Evolutionary conservation across 2,113 vertebrate genomes (phyloP), one percentile per base, ranked within the genome.

Genomic region (Notothenia rossii): DNA sequence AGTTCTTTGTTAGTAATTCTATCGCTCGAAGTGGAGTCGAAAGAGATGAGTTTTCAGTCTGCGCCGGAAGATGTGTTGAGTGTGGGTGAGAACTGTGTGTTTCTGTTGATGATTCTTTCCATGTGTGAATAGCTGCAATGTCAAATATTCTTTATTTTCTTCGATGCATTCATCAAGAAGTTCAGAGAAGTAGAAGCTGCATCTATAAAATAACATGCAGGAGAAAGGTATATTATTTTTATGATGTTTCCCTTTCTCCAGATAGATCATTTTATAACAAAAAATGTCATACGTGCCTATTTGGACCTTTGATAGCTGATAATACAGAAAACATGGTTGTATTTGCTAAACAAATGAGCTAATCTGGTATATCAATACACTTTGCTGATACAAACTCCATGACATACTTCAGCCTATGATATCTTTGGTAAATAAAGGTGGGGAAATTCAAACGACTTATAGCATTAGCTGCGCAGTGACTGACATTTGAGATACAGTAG

Each of bases 401-500:
- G 55, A 55, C 7, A 46, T 63, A 5, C 22, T 17, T 8, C n/a
- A 40, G 49, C 25, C 50, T 56, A 33, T n/a, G n/a, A 15, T 68
- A 68, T 53, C 40, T 61, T 48, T 49, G 13, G 3, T 50, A 55
- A 70, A 75, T 75, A 56, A 49, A 69, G 58, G 43, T 12, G 20
- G 18, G 45, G 3, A 20, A 3, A 58, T 43, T 72, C 10, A 49
- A 54, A 63, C 1, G 18, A n/a, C 5, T 29, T 29, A 29, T 29
- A 29, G 29, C 29, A 29, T 29, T 29, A 29, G 29, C 29, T 29
- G 29, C 29, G 29, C 29, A 29, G 29, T 29, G 29, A 29, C 29
- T 4, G 29, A 29, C 3, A 29, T 29, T 29, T 36, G 48, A 12
- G 25, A 67, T 53, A 25, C 25, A 25, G 25, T 25, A 53, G 29